A percentile compares a stretch with the other conserved stretches of the same genome.
Evolutionary conservation across 2,113 vertebrate species (phyloP).

Genomic region (Leptodactylus fuscus): DNA sequence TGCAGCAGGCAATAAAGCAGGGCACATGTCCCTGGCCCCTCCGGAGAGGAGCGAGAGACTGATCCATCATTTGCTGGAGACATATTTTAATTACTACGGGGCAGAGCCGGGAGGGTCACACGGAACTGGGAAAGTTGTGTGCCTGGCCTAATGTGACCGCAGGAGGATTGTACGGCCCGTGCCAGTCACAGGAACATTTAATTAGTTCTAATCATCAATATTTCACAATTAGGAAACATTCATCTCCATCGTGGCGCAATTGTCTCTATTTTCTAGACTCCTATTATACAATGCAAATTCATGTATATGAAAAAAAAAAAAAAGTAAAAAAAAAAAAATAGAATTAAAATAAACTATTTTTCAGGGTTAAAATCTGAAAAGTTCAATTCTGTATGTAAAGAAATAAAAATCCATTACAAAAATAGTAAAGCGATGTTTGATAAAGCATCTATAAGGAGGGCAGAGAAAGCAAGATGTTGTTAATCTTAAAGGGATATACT

Average conservation of each 20-base stretch:
- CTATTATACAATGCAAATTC: background rate
- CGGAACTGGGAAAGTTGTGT: conserved; percentile 16
- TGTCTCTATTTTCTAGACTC: background rate
- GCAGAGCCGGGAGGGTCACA: conserved; percentile 34
- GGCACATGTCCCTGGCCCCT: conserved; percentile 41
- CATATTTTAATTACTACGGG: conserved; percentile 54
- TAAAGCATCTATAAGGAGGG: background rate
- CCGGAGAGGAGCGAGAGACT: conserved; percentile 37
- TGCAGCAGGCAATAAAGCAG: conserved; percentile 52
- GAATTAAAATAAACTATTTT: background rate
- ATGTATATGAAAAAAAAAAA: too few relatives aligned
- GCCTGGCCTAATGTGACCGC: conserved; percentile 29
- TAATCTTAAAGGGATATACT: background rate
- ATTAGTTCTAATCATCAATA: conserved; percentile 27
- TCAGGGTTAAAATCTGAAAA: background rate
- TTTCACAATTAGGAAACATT: conserved; percentile 7
- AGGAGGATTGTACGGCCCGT: background rate
- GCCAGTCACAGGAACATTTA: background rate
- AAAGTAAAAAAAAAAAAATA: too few relatives aligned
- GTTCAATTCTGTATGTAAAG: background rate
- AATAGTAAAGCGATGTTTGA: background rate
- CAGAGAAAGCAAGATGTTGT: background rate
- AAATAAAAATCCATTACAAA: background rate
- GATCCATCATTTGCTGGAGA: conserved; percentile 49
- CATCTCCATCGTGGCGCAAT: background rate